Conservation (phyloP, 2,888 invertebrate genomes). For the Thecocarcelia acutangulata region DNA sequence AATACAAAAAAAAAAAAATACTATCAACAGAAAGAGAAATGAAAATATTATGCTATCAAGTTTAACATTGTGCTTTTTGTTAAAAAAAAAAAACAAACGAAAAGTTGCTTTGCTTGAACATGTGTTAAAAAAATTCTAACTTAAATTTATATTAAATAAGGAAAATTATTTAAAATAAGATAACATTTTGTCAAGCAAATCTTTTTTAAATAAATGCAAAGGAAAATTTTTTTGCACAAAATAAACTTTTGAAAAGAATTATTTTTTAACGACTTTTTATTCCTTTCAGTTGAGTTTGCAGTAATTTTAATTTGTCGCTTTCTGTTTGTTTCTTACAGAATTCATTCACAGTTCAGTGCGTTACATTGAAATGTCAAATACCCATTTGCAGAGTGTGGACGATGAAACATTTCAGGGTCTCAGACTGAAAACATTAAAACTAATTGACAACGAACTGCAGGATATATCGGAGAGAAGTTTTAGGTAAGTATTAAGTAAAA, state of each 20-base stretch:
- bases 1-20: too few relatives aligned
- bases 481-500: constrained; percentile 83
- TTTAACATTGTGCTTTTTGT: not conserved
- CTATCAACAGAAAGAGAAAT: not conserved
- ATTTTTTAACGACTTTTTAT: too few relatives aligned
- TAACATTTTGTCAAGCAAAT: too few relatives aligned
- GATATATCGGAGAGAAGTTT: constrained; percentile 90
- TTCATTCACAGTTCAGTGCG: constrained; percentile 90
- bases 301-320: not conserved
- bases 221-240: too few relatives aligned
- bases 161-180: too few relatives aligned
- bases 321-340: constrained; percentile 83
- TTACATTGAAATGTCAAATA: constrained; percentile 91
- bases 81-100: not conserved
- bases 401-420: constrained; percentile 90
- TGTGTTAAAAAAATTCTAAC: too few relatives aligned
- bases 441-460: constrained; percentile 91
- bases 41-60: constrained; percentile 3
- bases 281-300: too few relatives aligned
- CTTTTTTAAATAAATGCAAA: too few relatives aligned
- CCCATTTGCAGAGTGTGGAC: constrained; percentile 89
- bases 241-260: too few relatives aligned
- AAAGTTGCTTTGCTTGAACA: not conserved
- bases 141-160: too few relatives aligned
- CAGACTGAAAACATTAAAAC: constrained; percentile 89